Evolutionary conservation across 2,888 invertebrate genomes (phyloP).

Genomic region (Lomographa bimaculata): DNA sequence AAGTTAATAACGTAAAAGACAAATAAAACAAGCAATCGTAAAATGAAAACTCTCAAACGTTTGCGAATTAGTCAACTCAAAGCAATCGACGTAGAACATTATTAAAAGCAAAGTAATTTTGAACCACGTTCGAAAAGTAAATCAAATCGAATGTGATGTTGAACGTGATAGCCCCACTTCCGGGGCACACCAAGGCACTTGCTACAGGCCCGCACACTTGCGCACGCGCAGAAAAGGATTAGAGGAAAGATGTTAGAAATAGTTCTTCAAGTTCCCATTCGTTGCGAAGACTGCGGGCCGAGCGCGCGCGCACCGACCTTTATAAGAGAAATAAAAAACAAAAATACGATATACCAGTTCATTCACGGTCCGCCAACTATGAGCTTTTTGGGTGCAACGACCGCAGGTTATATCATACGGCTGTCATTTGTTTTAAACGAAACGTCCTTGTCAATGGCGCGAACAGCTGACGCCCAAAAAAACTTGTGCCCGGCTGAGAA

Average conservation of each 20-base stretch:
- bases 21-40: too few relatives aligned
- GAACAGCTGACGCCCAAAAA: constrained; percentile 63
- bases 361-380: constrained; percentile 64
- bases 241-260: constrained; percentile 80
- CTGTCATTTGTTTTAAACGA: constrained; percentile 49
- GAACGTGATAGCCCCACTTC: constrained; percentile 53
- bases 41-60: too few relatives aligned
- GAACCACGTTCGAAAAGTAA: constrained; percentile 32
- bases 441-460: constrained; percentile 65
- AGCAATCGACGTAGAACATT: too few relatives aligned
- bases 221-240: constrained; percentile 71
- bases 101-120: too few relatives aligned
- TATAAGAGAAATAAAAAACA: constrained; percentile 29
- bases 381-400: constrained; percentile 62
- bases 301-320: constrained; percentile 58
- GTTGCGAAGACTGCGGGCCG: constrained; percentile 66
- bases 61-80: too few relatives aligned
- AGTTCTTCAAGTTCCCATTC: constrained; percentile 79
- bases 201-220: constrained; percentile 55
- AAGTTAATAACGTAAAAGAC: too few relatives aligned
- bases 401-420: constrained; percentile 58
- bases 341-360: constrained; percentile 60
- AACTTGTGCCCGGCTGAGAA: constrained; percentile 12
- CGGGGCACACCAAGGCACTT: constrained; percentile 57
- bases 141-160: constrained; percentile 47